Conservation (phyloP, 2,888 invertebrate species). For the Tenthredo scrophulariae region DNA sequence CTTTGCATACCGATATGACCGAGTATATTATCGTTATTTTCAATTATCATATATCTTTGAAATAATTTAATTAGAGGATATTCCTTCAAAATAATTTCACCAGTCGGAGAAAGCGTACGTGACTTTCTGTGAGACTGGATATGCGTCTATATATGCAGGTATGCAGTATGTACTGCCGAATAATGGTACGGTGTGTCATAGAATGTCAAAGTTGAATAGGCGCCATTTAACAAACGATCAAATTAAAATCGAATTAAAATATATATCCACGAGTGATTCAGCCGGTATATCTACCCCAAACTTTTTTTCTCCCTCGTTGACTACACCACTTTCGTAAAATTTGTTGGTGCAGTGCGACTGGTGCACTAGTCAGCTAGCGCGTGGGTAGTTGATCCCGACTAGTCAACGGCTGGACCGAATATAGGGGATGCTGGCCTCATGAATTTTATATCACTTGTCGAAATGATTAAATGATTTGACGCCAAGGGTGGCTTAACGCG, state of each 20-base stretch:
- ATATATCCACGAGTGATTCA: slow-evolving; percentile 59
- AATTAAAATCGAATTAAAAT: slow-evolving; percentile 76
- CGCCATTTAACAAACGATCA: slow-evolving; percentile 60
- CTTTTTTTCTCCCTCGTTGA: slow-evolving; percentile 19
- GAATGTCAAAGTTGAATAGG: slow-evolving; percentile 73
- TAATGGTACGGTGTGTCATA: slow-evolving; percentile 62
- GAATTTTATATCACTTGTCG: slow-evolving; percentile 72
- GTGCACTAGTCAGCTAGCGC: slow-evolving; percentile 4
- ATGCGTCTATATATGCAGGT: not conserved
- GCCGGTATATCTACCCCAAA: slow-evolving; percentile 27
- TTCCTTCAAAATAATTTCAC: not conserved
- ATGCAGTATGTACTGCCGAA: not conserved
- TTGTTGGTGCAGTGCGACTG: slow-evolving; percentile 23
- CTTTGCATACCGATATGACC: not conserved
- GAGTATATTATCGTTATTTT: not conserved
- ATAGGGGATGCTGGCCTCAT: slow-evolving; percentile 63
- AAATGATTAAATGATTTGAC: slow-evolving; percentile 71
- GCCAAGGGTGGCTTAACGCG: slow-evolving; percentile 56
- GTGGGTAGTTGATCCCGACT: slow-evolving; percentile 11
- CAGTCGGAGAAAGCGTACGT: not conserved
- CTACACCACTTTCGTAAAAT: slow-evolving; percentile 4
- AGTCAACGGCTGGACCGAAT: slow-evolving; percentile 14
- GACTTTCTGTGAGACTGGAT: not conserved
- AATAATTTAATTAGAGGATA: not conserved
- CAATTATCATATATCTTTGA: not conserved